Evolutionary conservation across 2,888 invertebrate species (phyloP), one percentile per base, ranked within the genome.

Genomic region (Ichneumon xanthorius): DNA sequence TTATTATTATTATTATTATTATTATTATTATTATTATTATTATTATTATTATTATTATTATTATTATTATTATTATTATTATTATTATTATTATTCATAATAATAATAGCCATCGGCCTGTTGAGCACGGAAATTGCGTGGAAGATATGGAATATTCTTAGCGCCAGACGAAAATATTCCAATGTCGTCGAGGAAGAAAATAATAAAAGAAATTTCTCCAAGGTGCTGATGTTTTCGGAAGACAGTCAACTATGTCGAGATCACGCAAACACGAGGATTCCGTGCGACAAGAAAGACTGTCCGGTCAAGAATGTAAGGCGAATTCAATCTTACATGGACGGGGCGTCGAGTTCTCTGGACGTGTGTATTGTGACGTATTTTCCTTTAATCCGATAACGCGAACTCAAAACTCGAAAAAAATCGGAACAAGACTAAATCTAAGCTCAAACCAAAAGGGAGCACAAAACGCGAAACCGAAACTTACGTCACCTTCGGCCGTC

Each of bases 281-380:
- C 88, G 0, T 93, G 93, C 72, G 9, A 1, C 0, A 87, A 81
- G 19, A 4, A 50, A 0, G 83, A 70, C 61, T 93, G 93, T 78
- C 83, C 93, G 4, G 87, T 89, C 19, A 70, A 26, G 11, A 77
- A 89, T 72, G 61, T 92, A 14, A 89, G 87, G 37, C 90, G 89
- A 84, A 76, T 95, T 16, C 77, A 91, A 16, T 7, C 83, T 4
- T 92, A 92, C 82, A 88, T 95, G 53, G 87, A 91, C 22, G 85
- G 92, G n/a, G 95, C 96, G 0, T 93, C 92, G 80, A 88, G 94
- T 11, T 95, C 95, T 11, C 90, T 97, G 58, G 96, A 97, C 90
- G 92, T 97, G 9, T 97, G 97, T 90, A n/a, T n/a, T n/a, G n/a
- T n/a, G n/a, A n/a, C n/a, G n/a, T n/a, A n/a, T n/a, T n/a, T n/a